Conservation (phyloP, 2,113 vertebrate genomes). For the Emberiza fucata region DNA sequence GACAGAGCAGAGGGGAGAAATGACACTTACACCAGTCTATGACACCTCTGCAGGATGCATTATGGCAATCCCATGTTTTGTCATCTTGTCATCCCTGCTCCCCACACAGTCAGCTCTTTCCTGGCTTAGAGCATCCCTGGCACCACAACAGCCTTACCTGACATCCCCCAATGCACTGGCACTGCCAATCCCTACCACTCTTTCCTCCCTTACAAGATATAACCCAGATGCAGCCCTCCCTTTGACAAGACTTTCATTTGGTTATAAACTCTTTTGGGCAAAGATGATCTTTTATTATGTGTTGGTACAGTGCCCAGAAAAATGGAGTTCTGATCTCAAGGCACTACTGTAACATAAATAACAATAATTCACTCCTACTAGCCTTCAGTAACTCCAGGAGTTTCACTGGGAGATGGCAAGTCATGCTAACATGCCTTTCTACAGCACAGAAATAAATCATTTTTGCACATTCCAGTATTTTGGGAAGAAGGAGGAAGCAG, state of each 20-base stretch:
- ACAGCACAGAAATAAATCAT: slow-evolving; percentile 31
- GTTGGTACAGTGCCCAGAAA: slow-evolving; percentile 29
- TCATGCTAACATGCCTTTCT: slow-evolving; percentile 39
- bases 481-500: neutral
- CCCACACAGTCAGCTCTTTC: neutral
- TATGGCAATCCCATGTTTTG: neutral
- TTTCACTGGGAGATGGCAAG: slow-evolving; percentile 36
- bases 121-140: neutral
- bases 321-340: slow-evolving; percentile 42
- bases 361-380: slow-evolving; percentile 42
- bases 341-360: slow-evolving; percentile 34
- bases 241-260: neutral
- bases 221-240: neutral
- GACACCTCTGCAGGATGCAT: neutral
- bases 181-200: too few relatives aligned
- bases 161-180: neutral
- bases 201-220: neutral
- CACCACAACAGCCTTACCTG: neutral
- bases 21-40: neutral
- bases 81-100: neutral
- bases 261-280: neutral
- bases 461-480: slow-evolving; percentile 33
- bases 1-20: neutral
- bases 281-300: slow-evolving; percentile 24
- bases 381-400: slow-evolving; percentile 4